These are phyloP conservation scores for Pipa parva DNA, from an alignment of 2,113 vertebrate genomes.

Conservation along the genomic window DNA sequence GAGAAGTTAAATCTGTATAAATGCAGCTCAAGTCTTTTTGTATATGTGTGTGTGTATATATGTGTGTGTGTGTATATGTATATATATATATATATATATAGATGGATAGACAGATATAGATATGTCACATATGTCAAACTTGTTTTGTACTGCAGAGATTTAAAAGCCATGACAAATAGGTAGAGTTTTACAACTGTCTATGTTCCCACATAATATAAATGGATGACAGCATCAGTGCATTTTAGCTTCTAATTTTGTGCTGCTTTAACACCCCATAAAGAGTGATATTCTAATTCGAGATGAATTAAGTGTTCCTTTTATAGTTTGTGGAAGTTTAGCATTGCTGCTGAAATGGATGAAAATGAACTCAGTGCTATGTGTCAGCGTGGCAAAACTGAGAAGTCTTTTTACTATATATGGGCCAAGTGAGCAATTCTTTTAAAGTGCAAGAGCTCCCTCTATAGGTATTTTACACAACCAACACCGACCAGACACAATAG, in stretches of 20 bases:
- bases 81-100: constrained; percentile 13
- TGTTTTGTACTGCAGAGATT: no score
- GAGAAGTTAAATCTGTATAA: neutral
- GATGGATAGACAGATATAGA: no score
- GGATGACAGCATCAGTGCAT: no score
- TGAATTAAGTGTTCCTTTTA: neutral
- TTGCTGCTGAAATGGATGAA: neutral
- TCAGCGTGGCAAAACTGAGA: constrained; percentile 22
- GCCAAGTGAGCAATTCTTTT: neutral
- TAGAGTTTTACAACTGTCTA: no score
- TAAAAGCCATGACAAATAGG: no score
- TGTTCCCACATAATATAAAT: no score
- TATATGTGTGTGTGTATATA: neutral
- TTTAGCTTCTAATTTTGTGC: no score
- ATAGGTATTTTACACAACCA: no score
- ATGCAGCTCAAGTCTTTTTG: neutral
- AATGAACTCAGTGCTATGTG: neutral
- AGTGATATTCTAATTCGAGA: no score
- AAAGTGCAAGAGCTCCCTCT: constrained; percentile 24
- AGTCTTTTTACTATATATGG: neutral
- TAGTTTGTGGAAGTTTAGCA: constrained; percentile 6
- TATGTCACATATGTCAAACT: no score
- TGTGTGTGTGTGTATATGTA: constrained; percentile 3
- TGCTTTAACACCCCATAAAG: no score
- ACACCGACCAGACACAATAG: no score